phyloP scores from a whole-genome alignment of 2,797 vertebrate species.

The Halcyon smyrnensis region DNA sequence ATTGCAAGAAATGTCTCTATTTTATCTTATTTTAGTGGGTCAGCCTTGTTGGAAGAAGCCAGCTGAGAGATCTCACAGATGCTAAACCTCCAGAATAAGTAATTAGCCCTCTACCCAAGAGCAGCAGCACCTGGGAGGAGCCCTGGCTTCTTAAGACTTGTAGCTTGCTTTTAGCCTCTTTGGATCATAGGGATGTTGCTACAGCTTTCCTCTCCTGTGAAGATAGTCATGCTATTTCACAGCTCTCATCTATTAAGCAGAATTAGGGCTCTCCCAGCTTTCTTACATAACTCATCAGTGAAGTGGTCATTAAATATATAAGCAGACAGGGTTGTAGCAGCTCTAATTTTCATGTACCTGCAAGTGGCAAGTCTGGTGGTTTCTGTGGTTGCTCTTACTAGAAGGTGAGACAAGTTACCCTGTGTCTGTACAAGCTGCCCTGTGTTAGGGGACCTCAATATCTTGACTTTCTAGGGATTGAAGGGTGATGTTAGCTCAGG shows the following conservation, averaged over 20 bases:
- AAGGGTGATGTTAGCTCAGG: background rate
- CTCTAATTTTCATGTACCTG: background rate
- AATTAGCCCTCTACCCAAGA: background rate
- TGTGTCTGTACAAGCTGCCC: rapidly evolving
- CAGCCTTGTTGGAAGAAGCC: background rate
- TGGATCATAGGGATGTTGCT: background rate
- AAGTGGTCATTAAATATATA: background rate
- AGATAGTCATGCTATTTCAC: background rate
- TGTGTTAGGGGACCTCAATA: rapidly evolving
- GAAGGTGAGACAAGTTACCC: rapidly evolving
- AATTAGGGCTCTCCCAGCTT: background rate
- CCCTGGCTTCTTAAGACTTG: background rate
- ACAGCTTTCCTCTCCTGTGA: background rate
- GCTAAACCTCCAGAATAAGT: background rate
- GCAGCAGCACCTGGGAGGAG: background rate
- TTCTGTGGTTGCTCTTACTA: background rate
- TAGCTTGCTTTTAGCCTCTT: background rate
- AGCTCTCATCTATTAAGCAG: background rate
- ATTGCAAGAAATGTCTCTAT: background rate
- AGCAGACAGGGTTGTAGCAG: background rate
- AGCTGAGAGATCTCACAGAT: background rate
- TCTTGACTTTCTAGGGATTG: background rate
- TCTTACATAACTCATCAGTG: background rate
- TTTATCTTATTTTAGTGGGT: background rate
- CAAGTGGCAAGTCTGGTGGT: rapidly evolving